A percentile compares a stretch with the other conserved stretches of the same genome.
Conservation (phyloP, 2,888 invertebrate genomes). For the Chloroclystis v-ata region DNA sequence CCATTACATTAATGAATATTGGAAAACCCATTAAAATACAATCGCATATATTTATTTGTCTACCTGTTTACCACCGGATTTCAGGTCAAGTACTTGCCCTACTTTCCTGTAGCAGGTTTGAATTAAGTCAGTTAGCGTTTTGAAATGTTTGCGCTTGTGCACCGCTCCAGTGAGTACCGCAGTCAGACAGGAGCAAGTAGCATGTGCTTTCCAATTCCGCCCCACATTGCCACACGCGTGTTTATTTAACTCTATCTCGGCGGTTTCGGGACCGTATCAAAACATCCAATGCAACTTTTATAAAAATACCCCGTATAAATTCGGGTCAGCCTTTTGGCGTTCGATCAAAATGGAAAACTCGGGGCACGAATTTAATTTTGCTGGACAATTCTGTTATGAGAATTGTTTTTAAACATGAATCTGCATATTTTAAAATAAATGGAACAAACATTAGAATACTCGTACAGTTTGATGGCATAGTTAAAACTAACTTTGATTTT, state of each 20-base stretch:
- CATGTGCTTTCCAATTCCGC: conserved; percentile 53
- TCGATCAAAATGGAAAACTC: conserved; percentile 35
- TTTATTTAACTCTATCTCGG: conserved; percentile 49
- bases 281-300: conserved; percentile 43
- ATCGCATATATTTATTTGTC: conserved; percentile 19
- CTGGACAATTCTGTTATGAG: conserved; percentile 20
- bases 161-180: conserved; percentile 27
- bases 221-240: conserved; percentile 56
- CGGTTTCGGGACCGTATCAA: conserved; percentile 37
- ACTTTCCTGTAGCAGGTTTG: conserved; percentile 21
- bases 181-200: conserved; percentile 32
- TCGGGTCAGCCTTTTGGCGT: conserved; percentile 40
- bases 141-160: conserved; percentile 17
- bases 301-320: conserved; percentile 38
- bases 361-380: conserved; percentile 26
- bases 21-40: conserved; percentile 13
- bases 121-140: conserved; percentile 21
- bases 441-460: too few relatives aligned
- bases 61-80: conserved; percentile 22
- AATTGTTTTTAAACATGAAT: too few relatives aligned
- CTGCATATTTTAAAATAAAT: too few relatives aligned
- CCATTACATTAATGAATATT: conserved; percentile 7
- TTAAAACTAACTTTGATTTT: too few relatives aligned
- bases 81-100: conserved; percentile 25
- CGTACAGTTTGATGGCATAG: too few relatives aligned